These are phyloP conservation scores for Phylloscopus collybita DNA, from an alignment of 2,797 vertebrate species.

Conservation along the genomic window DNA sequence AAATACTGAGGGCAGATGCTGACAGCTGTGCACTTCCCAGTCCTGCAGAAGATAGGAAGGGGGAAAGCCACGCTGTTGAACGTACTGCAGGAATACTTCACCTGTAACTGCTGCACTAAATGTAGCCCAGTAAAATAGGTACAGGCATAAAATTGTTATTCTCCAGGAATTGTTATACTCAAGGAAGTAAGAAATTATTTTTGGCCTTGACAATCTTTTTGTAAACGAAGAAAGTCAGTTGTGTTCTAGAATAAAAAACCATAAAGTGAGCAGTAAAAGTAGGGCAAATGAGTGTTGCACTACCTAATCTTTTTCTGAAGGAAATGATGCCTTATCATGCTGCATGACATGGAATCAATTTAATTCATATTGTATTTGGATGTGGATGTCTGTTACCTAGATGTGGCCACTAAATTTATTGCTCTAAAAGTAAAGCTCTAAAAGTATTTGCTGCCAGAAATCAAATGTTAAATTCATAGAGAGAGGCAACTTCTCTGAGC, in stretches of 20 bases:
- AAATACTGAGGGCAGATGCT: not conserved
- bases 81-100: accelerated
- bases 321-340: not conserved
- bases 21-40: not conserved
- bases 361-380: not conserved
- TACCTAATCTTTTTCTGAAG: not conserved
- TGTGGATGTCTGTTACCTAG: not conserved
- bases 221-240: not conserved
- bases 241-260: not conserved
- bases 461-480: not conserved
- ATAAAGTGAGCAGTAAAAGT: not conserved
- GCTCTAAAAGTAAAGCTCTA: not conserved
- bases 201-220: not conserved
- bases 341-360: not conserved
- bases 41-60: not conserved
- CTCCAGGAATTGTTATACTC: not conserved
- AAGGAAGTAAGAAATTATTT: not conserved
- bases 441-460: not conserved
- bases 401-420: not conserved
- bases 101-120: not conserved
- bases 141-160: not conserved
- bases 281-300: not conserved
- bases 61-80: not conserved
- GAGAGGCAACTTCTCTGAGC: not conserved
- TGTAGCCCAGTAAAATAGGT: no score